A percentile compares a stretch with the other conserved stretches of the same genome.
These are phyloP conservation scores for Callosobruchus maculatus DNA, from an alignment of 2,888 invertebrate species.

Conservation along the genomic window DNA sequence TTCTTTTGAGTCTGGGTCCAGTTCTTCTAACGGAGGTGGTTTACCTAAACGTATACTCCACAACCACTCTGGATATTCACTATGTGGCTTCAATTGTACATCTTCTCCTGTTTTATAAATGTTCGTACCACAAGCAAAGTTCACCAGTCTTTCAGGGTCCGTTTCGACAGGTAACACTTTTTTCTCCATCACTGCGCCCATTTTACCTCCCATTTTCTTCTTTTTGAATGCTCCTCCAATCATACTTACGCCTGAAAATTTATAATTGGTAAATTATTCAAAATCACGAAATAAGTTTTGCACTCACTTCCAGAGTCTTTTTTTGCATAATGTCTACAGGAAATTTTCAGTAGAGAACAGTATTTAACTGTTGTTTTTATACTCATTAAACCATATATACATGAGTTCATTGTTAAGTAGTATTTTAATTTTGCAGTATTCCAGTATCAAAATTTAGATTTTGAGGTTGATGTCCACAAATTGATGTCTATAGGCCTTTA, in stretches of 20 bases:
- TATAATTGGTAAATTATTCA: constrained; percentile 1
- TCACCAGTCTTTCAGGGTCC: constrained; percentile 72
- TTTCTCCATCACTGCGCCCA: constrained; percentile 64
- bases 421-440: not conserved
- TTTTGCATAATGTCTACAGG: constrained; percentile 36
- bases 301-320: constrained; percentile 36
- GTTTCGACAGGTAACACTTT: constrained; percentile 78
- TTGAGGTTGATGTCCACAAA: not conserved
- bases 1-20: constrained; percentile 73
- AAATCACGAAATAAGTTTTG: not conserved
- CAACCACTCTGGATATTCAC: constrained; percentile 90
- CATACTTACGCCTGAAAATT: constrained; percentile 42
- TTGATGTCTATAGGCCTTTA: no score
- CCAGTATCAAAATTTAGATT: not conserved
- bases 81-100: constrained; percentile 68
- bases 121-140: constrained; percentile 82
- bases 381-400: not conserved
- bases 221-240: constrained; percentile 50
- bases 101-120: constrained; percentile 77
- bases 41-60: constrained; percentile 71
- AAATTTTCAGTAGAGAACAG: constrained; percentile 9
- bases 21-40: constrained; percentile 63
- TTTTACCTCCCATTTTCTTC: constrained; percentile 62
- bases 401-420: not conserved
- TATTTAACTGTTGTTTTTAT: not conserved